A percentile compares a stretch with the other conserved stretches of the same genome.
Conservation (phyloP, 2,888 invertebrate genomes). For the Kryphioiulus occultus region DNA sequence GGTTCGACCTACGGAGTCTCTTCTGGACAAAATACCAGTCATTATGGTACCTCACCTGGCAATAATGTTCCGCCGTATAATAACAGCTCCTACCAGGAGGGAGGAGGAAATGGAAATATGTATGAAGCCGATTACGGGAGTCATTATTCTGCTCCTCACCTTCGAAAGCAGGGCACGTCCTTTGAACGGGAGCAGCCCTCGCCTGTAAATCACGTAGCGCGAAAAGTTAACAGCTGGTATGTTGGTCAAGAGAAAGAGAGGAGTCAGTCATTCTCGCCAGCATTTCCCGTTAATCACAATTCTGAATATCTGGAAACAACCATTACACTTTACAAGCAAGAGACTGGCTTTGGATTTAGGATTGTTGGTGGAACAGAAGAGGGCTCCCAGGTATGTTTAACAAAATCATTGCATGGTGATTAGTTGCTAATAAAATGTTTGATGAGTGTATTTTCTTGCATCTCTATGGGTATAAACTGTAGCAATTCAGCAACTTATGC, state of each 20-base stretch:
- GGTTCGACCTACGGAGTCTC: slow-evolving; percentile 56
- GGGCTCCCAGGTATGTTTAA: slow-evolving; percentile 78
- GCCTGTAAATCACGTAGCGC: slow-evolving; percentile 43
- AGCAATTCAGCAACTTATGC: no score
- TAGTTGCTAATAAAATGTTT: background rate
- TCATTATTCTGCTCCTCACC: slow-evolving; percentile 54
- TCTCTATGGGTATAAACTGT: background rate
- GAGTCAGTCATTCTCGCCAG: slow-evolving; percentile 40
- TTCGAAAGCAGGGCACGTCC: slow-evolving; percentile 69
- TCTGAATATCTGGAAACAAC: slow-evolving; percentile 71
- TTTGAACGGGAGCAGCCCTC: slow-evolving; percentile 69
- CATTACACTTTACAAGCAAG: slow-evolving; percentile 86
- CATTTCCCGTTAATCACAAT: slow-evolving; percentile 43
- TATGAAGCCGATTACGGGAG: background rate
- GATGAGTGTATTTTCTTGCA: background rate
- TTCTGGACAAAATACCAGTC: slow-evolving; percentile 57
- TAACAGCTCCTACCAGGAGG: background rate
- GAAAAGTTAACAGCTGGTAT: slow-evolving; percentile 49
- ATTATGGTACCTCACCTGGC: slow-evolving; percentile 57
- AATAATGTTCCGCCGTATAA: slow-evolving; percentile 33
- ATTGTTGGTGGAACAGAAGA: slow-evolving; percentile 98
- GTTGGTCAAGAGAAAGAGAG: slow-evolving; percentile 26
- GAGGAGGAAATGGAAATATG: slow-evolving; percentile 20
- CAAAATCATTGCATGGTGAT: background rate
- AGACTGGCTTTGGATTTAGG: slow-evolving; percentile 95